These are phyloP conservation scores for Caenorhabditis macrosperma DNA, from an alignment of 2,888 invertebrate species.

Conservation along the genomic window DNA sequence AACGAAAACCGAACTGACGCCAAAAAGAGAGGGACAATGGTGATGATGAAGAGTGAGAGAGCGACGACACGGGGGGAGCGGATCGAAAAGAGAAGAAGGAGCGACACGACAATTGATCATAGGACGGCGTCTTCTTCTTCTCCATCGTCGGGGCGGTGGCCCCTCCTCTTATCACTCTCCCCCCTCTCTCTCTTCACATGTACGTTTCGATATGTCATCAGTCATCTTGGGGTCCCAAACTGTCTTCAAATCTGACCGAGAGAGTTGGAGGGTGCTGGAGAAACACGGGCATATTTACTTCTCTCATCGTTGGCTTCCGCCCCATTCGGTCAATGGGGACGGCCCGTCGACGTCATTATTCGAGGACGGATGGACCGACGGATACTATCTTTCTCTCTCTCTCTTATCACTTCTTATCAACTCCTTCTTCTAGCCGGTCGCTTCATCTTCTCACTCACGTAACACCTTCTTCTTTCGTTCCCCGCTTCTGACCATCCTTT, in stretches of 20 bases:
- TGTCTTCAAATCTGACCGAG: slow-evolving; percentile 1
- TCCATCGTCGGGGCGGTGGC: slow-evolving; percentile 30
- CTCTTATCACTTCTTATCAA: not conserved
- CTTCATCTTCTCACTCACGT: slow-evolving; percentile 14
- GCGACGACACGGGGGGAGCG: not conserved
- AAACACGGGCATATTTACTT: slow-evolving; percentile 21
- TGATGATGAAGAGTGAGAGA: not conserved
- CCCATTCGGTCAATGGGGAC: slow-evolving; percentile 39
- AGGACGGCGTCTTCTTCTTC: slow-evolving; percentile 18
- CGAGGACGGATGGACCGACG: slow-evolving; percentile 7
- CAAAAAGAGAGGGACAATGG: not conserved
- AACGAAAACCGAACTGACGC: slow-evolving; percentile 42
- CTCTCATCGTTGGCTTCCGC: slow-evolving; percentile 16
- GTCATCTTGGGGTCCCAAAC: slow-evolving; percentile 35
- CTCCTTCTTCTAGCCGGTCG: too few relatives aligned
- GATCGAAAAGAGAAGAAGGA: slow-evolving; percentile 26
- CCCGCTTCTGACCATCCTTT: slow-evolving; percentile 3
- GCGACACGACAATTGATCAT: slow-evolving; percentile 37
- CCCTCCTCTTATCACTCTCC: slow-evolving; percentile 49
- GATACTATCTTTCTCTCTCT: too few relatives aligned
- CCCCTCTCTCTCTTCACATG: slow-evolving; percentile 29
- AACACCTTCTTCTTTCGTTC: slow-evolving; percentile 17
- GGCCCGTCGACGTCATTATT: slow-evolving; percentile 13
- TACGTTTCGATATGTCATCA: slow-evolving; percentile 19
- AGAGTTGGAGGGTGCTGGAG: not conserved